These are phyloP conservation scores for Alouatta palliata DNA, from an alignment of 2,113 vertebrate genomes.

Conservation along the genomic window DNA sequence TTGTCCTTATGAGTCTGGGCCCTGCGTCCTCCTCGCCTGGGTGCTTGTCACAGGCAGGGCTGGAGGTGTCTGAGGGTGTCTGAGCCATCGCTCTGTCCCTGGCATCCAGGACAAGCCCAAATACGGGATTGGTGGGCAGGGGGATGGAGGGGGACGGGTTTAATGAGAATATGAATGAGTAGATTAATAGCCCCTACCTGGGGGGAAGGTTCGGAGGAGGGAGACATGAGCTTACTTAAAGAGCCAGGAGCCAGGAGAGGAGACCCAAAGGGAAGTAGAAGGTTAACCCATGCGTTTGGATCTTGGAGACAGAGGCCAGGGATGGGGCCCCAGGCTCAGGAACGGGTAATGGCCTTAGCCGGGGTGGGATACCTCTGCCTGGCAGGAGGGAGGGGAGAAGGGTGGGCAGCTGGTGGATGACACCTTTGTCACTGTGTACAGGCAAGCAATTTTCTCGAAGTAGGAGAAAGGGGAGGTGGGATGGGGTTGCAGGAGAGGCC, in stretches of 20 bases:
- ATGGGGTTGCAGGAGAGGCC: too few relatives aligned
- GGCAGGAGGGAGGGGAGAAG: rapidly evolving
- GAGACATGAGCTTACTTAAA: background rate
- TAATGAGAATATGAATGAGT: background rate
- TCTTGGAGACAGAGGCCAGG: background rate
- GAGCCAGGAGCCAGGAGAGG: background rate
- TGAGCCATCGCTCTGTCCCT: background rate
- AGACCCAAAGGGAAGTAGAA: background rate
- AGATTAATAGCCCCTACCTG: background rate
- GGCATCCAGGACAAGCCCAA: background rate
- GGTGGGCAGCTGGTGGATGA: rapidly evolving
- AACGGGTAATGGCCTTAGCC: background rate
- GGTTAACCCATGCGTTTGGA: background rate
- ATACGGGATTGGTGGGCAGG: background rate
- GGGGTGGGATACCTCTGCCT: background rate
- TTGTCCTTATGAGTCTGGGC: background rate
- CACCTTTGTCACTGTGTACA: rapidly evolving
- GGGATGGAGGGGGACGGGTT: background rate
- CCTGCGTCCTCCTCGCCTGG: rapidly evolving
- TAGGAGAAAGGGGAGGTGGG: background rate
- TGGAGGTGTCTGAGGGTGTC: background rate
- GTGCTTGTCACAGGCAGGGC: background rate
- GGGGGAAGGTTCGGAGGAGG: background rate
- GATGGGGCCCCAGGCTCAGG: background rate
- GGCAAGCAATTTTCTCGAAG: background rate